phyloP scores from a whole-genome alignment of 2,888 invertebrate species.

The Melanargia galathea region DNA sequence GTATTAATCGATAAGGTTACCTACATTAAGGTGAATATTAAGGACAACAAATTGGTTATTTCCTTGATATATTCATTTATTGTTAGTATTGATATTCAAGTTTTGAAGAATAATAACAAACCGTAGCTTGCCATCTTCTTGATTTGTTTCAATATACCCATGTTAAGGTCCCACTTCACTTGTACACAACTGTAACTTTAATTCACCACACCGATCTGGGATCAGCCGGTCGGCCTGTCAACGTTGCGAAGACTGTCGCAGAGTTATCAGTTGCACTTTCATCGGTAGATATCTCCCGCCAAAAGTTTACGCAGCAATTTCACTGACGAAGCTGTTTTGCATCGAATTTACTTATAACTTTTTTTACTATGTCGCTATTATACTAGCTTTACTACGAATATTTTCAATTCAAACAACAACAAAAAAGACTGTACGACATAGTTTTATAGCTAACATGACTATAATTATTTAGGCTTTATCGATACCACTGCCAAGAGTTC shows the following conservation, averaged over 20 bases:
- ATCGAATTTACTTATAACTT: neutral
- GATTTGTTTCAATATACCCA: conserved; percentile 77
- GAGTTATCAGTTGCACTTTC: conserved; percentile 60
- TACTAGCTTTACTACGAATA: neutral
- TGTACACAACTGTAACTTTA: conserved; percentile 39
- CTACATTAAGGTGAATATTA: too few species aligned
- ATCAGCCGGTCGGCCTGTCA: conserved; percentile 40
- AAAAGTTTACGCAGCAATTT: conserved; percentile 40
- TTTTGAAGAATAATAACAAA: conserved; percentile 51
- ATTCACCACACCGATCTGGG: conserved; percentile 24
- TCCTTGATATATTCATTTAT: too few species aligned
- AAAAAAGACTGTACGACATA: too few species aligned
- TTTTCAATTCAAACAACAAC: too few species aligned
- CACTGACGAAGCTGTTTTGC: conserved; percentile 16
- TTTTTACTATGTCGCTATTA: neutral
- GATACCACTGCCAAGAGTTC: too few species aligned
- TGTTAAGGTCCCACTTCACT: conserved; percentile 45
- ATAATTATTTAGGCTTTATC: too few species aligned
- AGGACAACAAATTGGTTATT: too few species aligned
- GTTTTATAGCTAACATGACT: too few species aligned
- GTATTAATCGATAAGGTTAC: too few species aligned
- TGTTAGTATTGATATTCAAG: too few species aligned
- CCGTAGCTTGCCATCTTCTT: conserved; percentile 71
- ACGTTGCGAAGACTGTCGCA: conserved; percentile 57
- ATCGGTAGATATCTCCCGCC: conserved; percentile 66